Conservation (phyloP, 2,797 vertebrate genomes). For the Hafferia zeledoni region DNA sequence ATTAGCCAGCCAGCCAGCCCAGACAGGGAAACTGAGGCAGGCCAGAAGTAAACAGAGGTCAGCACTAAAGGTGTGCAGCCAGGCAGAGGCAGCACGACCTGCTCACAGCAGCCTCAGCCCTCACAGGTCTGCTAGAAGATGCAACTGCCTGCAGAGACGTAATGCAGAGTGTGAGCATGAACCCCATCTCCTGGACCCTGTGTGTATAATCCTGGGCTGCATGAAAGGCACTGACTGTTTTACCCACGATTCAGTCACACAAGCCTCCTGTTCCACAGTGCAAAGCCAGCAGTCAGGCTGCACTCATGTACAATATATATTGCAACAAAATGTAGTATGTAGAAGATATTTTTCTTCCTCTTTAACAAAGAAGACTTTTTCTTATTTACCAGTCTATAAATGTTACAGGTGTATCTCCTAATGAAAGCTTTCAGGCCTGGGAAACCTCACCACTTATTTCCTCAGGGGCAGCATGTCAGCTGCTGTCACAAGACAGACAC, state of each 20-base stretch:
- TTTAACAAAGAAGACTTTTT: not conserved
- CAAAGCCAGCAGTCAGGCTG: accelerated
- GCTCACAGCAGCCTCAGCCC: not conserved
- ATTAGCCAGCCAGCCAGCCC: not conserved
- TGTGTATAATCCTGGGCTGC: not conserved
- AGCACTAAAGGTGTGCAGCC: not conserved
- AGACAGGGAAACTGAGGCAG: not conserved
- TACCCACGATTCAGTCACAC: accelerated
- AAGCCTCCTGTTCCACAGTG: accelerated
- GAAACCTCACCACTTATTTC: not conserved
- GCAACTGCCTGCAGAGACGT: not conserved
- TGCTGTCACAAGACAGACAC: not conserved
- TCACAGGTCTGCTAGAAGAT: not conserved
- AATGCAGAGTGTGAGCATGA: not conserved
- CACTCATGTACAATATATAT: accelerated
- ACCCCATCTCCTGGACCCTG: accelerated
- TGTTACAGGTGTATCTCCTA: not conserved
- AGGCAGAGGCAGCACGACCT: not conserved
- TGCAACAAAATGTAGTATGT: not conserved
- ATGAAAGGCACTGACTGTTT: accelerated
- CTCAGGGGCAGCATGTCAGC: accelerated
- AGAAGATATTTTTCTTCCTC: not conserved
- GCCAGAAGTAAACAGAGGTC: not conserved
- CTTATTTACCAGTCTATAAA: not conserved
- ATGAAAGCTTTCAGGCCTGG: not conserved